These are phyloP conservation scores for Taenaris catops DNA, from an alignment of 2,888 invertebrate genomes.

Conservation along the genomic window DNA sequence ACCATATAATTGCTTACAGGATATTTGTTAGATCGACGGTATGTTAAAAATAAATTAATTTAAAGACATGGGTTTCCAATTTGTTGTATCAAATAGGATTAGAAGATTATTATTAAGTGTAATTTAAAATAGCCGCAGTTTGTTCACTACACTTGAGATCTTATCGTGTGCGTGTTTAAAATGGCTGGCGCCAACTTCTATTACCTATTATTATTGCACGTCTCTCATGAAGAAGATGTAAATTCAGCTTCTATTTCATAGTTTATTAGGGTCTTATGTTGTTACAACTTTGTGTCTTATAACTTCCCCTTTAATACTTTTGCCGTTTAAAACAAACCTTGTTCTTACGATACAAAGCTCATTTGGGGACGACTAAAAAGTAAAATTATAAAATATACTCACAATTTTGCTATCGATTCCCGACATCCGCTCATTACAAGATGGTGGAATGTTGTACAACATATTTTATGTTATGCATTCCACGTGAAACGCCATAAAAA, in stretches of 20 bases:
- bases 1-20: neutral
- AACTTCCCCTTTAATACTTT: slow-evolving; percentile 37
- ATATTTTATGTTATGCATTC: slow-evolving; percentile 61
- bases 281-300: slow-evolving; percentile 44
- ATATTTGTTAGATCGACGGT: slow-evolving; percentile 4
- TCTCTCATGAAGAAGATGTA: slow-evolving; percentile 48
- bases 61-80: slow-evolving; percentile 10
- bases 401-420: slow-evolving; percentile 71
- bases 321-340: slow-evolving; percentile 34
- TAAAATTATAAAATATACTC: slow-evolving; percentile 61
- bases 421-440: slow-evolving; percentile 75
- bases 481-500: slow-evolving; percentile 33
- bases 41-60: slow-evolving; percentile 12
- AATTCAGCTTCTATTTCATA: slow-evolving; percentile 46
- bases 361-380: slow-evolving; percentile 27
- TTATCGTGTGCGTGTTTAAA: slow-evolving; percentile 56
- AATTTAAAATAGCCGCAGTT: slow-evolving; percentile 45
- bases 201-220: slow-evolving; percentile 51
- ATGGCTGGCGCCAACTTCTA: slow-evolving; percentile 62
- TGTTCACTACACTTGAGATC: slow-evolving; percentile 55
- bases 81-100: slow-evolving; percentile 25
- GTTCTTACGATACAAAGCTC: slow-evolving; percentile 29
- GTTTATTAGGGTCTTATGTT: slow-evolving; percentile 50
- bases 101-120: slow-evolving; percentile 29
- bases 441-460: slow-evolving; percentile 68